Base-by-base conservation (phyloP, 1,140 invertebrate species). In the Drosophila subpulchrella region DNA sequence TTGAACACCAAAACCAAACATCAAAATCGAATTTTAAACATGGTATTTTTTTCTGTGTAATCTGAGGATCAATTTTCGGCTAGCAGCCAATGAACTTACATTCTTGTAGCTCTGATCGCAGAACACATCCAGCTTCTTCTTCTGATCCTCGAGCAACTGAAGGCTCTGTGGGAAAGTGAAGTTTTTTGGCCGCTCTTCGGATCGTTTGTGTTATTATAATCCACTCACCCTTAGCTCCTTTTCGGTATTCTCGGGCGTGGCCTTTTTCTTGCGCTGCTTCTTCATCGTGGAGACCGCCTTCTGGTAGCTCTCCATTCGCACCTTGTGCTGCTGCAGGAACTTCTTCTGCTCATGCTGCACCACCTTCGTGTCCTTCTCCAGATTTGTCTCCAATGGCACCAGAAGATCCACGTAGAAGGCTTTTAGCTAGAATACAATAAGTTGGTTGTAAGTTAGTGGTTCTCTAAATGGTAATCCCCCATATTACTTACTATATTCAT, bases 331-430 rank as follows among this genome's bases (percentile, higher is more conserved):
- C 92, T 97, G 96, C 61, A 97, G 92, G 91, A 98, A 98, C 85
- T 96, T 95, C 91, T 98, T 98, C 92, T 98, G 97, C 91, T 98
- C 97, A 59, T 95, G 96, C 96, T 98, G 97, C 58, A 98, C 96
- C 71, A 98, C 97, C 95, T 98, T 98, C 30, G 96, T 97, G 92
- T 98, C 97, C 92, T 98, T 98, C 92, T 98, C 97, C 83, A 98
- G 93, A 93, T 98, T 98, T 50, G 97, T 97, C 94, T 98, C 97
- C 91, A 98, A 93, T 68, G 97, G 97, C 53, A 98, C 96, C 63
- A 98, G 93, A 63, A 98, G 94, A 94, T 98, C 97, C 27, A 98
- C 97, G 93, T 98, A 98, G 92, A 98, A 98, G 13, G 97, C 97
- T 94, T 98, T 98, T 60, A 98, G 92, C 97, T 98, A 94, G 62